These are phyloP conservation scores for Drosophila prolongata DNA, from an alignment of 2,888 invertebrate species.

Conservation along the genomic window DNA sequence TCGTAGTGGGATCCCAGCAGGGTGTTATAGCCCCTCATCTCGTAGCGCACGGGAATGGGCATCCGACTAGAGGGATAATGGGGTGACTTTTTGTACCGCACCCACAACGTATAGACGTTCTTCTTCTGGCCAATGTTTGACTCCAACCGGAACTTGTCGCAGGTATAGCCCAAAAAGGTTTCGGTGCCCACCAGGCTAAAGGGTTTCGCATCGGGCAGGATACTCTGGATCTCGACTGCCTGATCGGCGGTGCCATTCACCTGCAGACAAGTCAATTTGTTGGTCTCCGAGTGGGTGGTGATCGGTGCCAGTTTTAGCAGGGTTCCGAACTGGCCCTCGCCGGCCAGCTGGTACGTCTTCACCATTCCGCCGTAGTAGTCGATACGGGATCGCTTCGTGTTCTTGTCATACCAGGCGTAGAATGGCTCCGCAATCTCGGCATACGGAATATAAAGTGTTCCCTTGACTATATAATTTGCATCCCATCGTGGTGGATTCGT, in stretches of 20 bases:
- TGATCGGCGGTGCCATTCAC: slow-evolving; percentile 90
- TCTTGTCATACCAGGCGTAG: slow-evolving; percentile 93
- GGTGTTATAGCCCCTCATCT: slow-evolving; percentile 97
- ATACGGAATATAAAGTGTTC: slow-evolving; percentile 94
- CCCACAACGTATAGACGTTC: slow-evolving; percentile 95
- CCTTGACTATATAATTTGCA: slow-evolving; percentile 90
- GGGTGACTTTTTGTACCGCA: slow-evolving; percentile 89
- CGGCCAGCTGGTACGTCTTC: slow-evolving; percentile 92
- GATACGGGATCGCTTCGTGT: slow-evolving; percentile 91
- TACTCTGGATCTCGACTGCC: slow-evolving; percentile 89
- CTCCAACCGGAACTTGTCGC: slow-evolving; percentile 92
- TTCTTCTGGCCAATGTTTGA: slow-evolving; percentile 90
- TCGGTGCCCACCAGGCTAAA: slow-evolving; percentile 90
- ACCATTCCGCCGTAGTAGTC: slow-evolving; percentile 98
- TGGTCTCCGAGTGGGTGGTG: slow-evolving; percentile 89
- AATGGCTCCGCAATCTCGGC: slow-evolving; percentile 97
- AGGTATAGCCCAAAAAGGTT: slow-evolving; percentile 88
- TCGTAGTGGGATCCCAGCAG: slow-evolving; percentile 98
- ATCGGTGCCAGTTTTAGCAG: slow-evolving; percentile 94
- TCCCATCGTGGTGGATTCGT: slow-evolving; percentile 88
- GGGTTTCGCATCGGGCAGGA: slow-evolving; percentile 91
- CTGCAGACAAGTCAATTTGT: slow-evolving; percentile 92
- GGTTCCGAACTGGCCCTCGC: slow-evolving; percentile 88
- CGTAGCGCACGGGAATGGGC: slow-evolving; percentile 92
- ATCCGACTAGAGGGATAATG: slow-evolving; percentile 84